phyloP scores from a whole-genome alignment of 92 coral and sea anemone genomes.

The Meandrina meandrites region DNA sequence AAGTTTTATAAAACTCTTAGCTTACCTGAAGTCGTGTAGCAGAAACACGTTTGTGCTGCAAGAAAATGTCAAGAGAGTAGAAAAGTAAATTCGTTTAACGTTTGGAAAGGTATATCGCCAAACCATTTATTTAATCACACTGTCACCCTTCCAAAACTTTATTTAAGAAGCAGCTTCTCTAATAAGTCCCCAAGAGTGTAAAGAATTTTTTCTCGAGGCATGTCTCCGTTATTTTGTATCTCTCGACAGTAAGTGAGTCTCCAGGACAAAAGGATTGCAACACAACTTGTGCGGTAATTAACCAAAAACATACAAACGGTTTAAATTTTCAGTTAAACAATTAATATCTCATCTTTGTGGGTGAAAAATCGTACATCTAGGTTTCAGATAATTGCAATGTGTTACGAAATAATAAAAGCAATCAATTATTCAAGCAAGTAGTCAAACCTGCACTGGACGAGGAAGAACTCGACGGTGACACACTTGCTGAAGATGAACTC shows the following conservation, averaged over 20 bases:
- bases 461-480: background rate
- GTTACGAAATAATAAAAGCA: background rate
- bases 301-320: background rate
- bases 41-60: constrained; percentile 7
- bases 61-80: background rate
- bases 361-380: background rate
- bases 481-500: background rate
- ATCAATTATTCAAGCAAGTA: background rate
- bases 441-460: background rate
- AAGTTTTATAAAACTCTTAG: background rate
- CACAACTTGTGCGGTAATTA: background rate
- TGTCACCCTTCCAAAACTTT: background rate
- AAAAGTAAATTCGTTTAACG: too few relatives aligned
- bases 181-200: background rate
- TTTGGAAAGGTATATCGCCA: background rate
- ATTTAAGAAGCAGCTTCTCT: too few relatives aligned
- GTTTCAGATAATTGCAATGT: background rate
- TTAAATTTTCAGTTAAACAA: too few relatives aligned
- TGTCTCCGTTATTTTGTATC: too few relatives aligned
- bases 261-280: too few relatives aligned
- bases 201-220: background rate
- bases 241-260: too few relatives aligned
- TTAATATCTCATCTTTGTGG: background rate
- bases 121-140: background rate
- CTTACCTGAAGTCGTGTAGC: constrained; percentile 26